Evolutionary conservation across 2,888 invertebrate genomes (phyloP).

Genomic region (Acrobeloides nanus): DNA sequence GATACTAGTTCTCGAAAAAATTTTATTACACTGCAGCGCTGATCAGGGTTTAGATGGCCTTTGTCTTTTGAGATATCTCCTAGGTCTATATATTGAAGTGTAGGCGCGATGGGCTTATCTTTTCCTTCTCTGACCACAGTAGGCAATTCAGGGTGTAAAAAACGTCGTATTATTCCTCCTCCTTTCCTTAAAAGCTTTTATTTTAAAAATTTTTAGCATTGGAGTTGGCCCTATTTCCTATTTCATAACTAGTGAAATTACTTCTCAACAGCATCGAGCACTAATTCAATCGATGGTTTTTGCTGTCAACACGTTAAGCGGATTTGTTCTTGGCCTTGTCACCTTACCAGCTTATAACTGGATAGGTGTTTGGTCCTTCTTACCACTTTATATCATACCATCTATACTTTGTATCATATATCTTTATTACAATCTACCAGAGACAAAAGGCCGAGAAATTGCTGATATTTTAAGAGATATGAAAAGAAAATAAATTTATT

Average conservation of each 20-base stretch:
- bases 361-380: slow-evolving; percentile 29
- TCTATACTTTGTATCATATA: slow-evolving; percentile 26
- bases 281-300: slow-evolving; percentile 40
- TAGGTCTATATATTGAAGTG: too few relatives aligned
- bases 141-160: too few relatives aligned
- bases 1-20: too few relatives aligned
- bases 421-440: slow-evolving; percentile 29
- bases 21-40: too few relatives aligned
- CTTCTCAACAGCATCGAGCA: slow-evolving; percentile 32
- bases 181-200: too few relatives aligned
- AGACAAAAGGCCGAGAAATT: slow-evolving; percentile 33
- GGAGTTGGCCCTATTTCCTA: slow-evolving; percentile 36
- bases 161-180: too few relatives aligned
- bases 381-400: slow-evolving; percentile 32
- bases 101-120: too few relatives aligned
- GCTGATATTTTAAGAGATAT: slow-evolving; percentile 29
- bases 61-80: too few relatives aligned
- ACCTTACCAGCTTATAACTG: slow-evolving; percentile 28
- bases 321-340: slow-evolving; percentile 27
- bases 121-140: too few relatives aligned
- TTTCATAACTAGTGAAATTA: slow-evolving; percentile 35
- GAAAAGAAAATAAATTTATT: too few relatives aligned
- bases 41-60: too few relatives aligned
- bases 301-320: slow-evolving; percentile 28
- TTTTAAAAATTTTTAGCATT: slow-evolving; percentile 22